Conservation (phyloP, 2,888 invertebrate genomes). For the Aspidiotus rigidus region DNA sequence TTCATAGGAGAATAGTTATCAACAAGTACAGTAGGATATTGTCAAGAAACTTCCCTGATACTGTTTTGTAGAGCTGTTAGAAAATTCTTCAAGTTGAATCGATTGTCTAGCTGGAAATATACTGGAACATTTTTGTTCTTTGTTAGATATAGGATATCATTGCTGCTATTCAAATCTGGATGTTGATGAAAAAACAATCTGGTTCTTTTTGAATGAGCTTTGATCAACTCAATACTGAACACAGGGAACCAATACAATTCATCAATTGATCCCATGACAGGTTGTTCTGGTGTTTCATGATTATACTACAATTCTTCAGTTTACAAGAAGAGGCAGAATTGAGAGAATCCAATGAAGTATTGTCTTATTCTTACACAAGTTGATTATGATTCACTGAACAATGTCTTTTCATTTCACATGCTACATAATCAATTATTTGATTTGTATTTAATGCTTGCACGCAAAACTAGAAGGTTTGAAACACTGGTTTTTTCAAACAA, state of each 20-base stretch:
- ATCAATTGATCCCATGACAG: background rate
- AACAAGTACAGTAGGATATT: no score
- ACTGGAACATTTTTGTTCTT: no score
- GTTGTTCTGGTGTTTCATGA: background rate
- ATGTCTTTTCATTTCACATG: background rate
- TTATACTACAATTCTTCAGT: background rate
- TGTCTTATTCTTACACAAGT: background rate
- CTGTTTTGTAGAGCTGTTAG: no score
- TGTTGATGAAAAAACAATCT: no score
- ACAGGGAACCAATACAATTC: constrained; percentile 1
- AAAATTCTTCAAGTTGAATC: no score
- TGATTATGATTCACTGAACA: background rate
- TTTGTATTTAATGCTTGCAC: background rate
- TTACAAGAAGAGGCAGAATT: background rate
- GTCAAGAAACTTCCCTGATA: no score
- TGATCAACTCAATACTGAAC: background rate
- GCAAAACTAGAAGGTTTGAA: background rate
- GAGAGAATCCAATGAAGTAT: background rate
- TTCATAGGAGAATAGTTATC: no score
- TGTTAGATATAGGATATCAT: no score
- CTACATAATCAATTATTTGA: background rate
- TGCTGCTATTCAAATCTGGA: no score
- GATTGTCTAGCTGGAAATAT: no score
- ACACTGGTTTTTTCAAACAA: background rate
- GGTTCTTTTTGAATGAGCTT: no score